Conservation (phyloP, 2,113 vertebrate species). For the Equus przewalskii region DNA sequence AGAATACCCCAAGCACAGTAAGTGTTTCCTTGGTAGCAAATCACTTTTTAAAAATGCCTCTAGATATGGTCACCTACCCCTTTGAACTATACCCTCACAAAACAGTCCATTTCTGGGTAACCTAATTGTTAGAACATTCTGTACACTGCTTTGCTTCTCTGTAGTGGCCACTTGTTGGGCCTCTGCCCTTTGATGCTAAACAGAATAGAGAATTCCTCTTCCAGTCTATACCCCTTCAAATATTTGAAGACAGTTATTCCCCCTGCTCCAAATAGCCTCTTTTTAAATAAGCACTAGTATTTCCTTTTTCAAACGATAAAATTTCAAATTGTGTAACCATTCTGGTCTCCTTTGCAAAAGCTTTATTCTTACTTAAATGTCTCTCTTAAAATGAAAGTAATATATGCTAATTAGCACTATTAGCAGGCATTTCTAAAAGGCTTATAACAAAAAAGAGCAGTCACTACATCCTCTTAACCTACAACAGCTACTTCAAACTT, state of each 20-base stretch:
- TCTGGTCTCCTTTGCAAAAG: conserved; percentile 36
- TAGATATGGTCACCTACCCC: background rate
- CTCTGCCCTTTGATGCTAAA: conserved; percentile 5
- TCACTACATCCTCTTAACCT: background rate
- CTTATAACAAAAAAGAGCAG: background rate
- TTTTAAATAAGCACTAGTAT: background rate
- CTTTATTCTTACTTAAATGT: background rate
- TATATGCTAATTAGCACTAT: background rate
- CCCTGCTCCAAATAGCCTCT: background rate
- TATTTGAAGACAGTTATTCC: background rate
- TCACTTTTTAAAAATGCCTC: conserved; percentile 8
- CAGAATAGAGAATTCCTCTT: conserved; percentile 51
- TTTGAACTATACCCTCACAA: background rate
- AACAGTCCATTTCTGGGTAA: background rate
- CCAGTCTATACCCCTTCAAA: background rate
- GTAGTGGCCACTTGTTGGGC: background rate
- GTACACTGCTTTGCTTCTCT: background rate
- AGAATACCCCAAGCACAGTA: background rate
- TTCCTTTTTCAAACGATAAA: conserved; percentile 51
- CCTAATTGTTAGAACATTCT: background rate
- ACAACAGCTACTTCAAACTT: conserved; percentile 29
- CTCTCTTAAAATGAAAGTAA: conserved; percentile 24
- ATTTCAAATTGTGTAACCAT: conserved; percentile 45
- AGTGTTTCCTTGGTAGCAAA: background rate
- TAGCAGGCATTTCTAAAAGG: background rate